Percentiles rank a stretch among this genome's conserved stretches.
These are phyloP conservation scores for Tragelaphus scriptus DNA, from an alignment of 2,113 vertebrate genomes.

Conservation along the genomic window DNA sequence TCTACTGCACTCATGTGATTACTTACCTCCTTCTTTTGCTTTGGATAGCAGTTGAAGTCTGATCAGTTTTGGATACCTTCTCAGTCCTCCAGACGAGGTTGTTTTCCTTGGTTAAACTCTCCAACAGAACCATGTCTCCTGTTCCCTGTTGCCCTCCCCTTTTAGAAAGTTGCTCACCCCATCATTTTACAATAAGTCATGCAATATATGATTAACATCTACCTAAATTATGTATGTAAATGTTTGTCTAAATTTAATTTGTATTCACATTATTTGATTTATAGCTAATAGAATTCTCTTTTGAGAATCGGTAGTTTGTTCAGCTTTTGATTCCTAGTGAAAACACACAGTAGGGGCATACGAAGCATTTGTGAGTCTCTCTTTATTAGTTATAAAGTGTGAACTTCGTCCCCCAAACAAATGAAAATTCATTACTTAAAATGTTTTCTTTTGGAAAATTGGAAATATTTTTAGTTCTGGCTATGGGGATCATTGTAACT, in stretches of 20 bases:
- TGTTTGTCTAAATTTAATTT: not conserved
- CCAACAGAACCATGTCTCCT: not conserved
- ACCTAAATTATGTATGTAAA: not conserved
- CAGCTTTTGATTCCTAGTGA: not conserved
- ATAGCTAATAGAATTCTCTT: not conserved
- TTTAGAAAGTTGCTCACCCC: not conserved
- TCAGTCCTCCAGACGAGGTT: not conserved
- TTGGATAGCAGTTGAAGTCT: not conserved
- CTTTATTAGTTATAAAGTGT: not conserved
- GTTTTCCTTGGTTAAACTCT: not conserved
- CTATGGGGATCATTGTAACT: not conserved
- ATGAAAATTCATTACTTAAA: not conserved
- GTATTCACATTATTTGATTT: not conserved
- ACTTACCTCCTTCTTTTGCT: not conserved
- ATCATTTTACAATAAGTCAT: not conserved
- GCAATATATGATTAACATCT: not conserved
- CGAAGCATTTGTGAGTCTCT: not conserved
- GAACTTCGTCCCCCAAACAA: not conserved
- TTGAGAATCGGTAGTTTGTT: not conserved
- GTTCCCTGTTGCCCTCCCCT: rapidly evolving
- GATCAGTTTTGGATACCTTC: not conserved
- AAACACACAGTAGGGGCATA: not conserved
- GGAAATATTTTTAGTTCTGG: not conserved
- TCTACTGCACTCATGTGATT: not conserved
- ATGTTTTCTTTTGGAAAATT: not conserved